Base-by-base conservation (phyloP, 2,797 vertebrate genomes). In the Danio tinwini region DNA sequence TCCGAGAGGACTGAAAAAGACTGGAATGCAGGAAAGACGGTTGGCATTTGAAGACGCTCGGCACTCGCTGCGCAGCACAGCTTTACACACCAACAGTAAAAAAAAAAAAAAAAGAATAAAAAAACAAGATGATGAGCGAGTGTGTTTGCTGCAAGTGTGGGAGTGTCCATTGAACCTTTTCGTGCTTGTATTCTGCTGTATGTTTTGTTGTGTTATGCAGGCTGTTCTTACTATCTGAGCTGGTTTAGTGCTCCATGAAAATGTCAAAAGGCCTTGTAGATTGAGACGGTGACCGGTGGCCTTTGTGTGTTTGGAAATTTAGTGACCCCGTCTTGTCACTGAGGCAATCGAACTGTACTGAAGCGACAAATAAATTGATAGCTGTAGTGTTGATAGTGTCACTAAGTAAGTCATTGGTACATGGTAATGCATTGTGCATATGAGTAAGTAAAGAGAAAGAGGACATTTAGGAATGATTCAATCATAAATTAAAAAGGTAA, bases 81-180 rank as follows among this genome's bases (percentile, higher is more conserved):
- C 61, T 73, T 80, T 80, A 80, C 59, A 72, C 68, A 45, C 45
- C 29, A 64, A 63, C 17, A 5, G 13, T 29, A 45, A 40, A 50
- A 58, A 40, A 29, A n/a, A n/a, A n/a, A n/a, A 29, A 29, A 29
- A 29, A 29, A 29, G 29, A 29, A 67, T 69, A 9, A 76, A 42
- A 72, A 49, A 16, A 7, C 40, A 73, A 59, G 67, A 73, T 61
- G 63, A 80, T 80, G 74, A 55, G 29, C n/a, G 19, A 59, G 42
- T 78, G 52, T 78, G 68, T 82, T 64, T 82, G 53, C 50, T 59
- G 79, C 70, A 75, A 82, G 11, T 83, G 68, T 37, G 9, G 76
- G 80, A 59, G 63, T 76, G 82, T 82, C 78, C 59, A 73, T 49
- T 80, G 69, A 80, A 80, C 78, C 78, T 80, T 80, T 80, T 45